These are phyloP conservation scores for Agrypnus murinus DNA, from an alignment of 2,888 invertebrate genomes.

Conservation along the genomic window DNA sequence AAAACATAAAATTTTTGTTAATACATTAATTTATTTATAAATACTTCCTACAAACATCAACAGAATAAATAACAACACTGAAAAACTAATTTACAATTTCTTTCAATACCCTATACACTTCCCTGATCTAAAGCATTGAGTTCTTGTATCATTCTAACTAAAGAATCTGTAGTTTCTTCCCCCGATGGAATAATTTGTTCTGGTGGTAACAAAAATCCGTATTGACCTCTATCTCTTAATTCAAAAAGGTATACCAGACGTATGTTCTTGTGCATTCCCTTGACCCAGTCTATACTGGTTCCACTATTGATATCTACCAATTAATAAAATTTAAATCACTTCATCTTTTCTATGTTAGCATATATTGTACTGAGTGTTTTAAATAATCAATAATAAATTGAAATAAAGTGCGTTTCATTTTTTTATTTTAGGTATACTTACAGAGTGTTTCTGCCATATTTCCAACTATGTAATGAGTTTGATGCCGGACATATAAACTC, in stretches of 20 bases:
- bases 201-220: slow-evolving; percentile 83
- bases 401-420: too few relatives aligned
- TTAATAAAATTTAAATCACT: too few relatives aligned
- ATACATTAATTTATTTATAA: too few relatives aligned
- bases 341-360: slow-evolving; percentile 65
- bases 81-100: too few relatives aligned
- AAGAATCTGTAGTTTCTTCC: slow-evolving; percentile 77
- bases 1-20: too few relatives aligned
- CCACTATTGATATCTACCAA: slow-evolving; percentile 77
- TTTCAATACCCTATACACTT: too few relatives aligned
- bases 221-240: slow-evolving; percentile 76
- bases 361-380: too few relatives aligned
- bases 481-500: slow-evolving; percentile 67
- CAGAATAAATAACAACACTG: too few relatives aligned
- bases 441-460: slow-evolving; percentile 72
- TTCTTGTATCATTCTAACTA: slow-evolving; percentile 68
- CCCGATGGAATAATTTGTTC: slow-evolving; percentile 78
- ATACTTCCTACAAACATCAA: too few relatives aligned
- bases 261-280: slow-evolving; percentile 73
- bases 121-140: too few relatives aligned
- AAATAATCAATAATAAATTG: too few relatives aligned
- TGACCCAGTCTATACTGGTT: slow-evolving; percentile 82
- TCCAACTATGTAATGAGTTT: slow-evolving; percentile 70
- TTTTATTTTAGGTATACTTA: too few relatives aligned
- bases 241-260: slow-evolving; percentile 79